Evolutionary conservation across 2,797 vertebrate species (phyloP).

Genomic region (Gallinago nigripennis): DNA sequence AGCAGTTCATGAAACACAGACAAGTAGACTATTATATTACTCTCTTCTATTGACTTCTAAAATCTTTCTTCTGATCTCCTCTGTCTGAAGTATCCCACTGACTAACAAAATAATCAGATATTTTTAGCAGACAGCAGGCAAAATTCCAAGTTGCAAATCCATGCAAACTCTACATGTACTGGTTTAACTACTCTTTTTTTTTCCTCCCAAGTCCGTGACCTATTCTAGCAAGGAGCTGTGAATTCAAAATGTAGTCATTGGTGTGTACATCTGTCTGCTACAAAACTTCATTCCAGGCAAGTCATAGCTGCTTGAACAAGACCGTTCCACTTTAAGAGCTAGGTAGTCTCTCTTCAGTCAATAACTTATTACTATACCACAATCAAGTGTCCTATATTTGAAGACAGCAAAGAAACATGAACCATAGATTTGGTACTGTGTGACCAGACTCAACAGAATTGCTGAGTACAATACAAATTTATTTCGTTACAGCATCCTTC

Average conservation of each 20-base stretch:
- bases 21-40: not conserved
- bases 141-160: not conserved
- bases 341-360: not conserved
- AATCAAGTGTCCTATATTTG: not conserved
- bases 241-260: not conserved
- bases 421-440: not conserved
- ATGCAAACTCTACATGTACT: not conserved
- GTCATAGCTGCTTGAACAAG: not conserved
- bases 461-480: not conserved
- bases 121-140: not conserved
- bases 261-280: not conserved
- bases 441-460: not conserved
- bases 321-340: not conserved
- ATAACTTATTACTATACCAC: not conserved
- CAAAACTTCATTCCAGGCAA: not conserved
- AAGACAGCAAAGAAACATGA: not conserved
- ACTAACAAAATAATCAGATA: not conserved
- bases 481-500: not conserved
- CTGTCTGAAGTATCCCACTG: not conserved
- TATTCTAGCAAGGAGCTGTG: not conserved
- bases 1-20: not conserved
- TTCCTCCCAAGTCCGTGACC: not conserved
- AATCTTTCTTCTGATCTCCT: not conserved
- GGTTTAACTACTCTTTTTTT: not conserved
- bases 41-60: not conserved